Base-by-base conservation (phyloP, 2,113 vertebrate species). In the Columba livia region DNA sequence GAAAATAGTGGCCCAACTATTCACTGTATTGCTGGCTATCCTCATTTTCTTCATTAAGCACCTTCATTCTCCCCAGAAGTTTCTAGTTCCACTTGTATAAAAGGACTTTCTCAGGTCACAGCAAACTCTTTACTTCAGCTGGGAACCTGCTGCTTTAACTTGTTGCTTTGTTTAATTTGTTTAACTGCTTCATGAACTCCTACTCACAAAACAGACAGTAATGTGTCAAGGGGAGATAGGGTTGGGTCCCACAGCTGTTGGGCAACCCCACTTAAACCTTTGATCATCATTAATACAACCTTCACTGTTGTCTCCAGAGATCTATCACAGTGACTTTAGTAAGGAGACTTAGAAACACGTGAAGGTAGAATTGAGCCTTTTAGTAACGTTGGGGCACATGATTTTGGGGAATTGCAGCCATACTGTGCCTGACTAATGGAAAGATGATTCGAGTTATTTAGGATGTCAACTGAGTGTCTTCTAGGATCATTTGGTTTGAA, bases 401-500 rank as follows among this genome's bases (percentile, higher is more conserved):
- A 90, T 97, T 92, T 90, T 12, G 69, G 72, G 47, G 34, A 81
- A 17, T 54, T 84, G 51, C 34, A 88, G 51, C n/a, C 40, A 56
- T 11, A 25, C 23, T 47, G 6, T 85, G 54, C 31, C 65, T 80
- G 51, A 92, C 32, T 80, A 95, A 84, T 53, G 65, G 65, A 57
- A 56, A 94, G 65, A 74, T 1, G 1, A 74, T 40, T 20, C 8
- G 11, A 70, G 79, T 81, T 89, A 80, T 67, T 96, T 84, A 79
- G 69, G 80, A 79, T 53, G 80, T 42, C 86, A 84, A 2, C 8
- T 93, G 72, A 56, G 44, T 56, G 32, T 75, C 80, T 95, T 90
- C 65, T 81, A 74, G 90, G 71, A 89, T 80, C 24, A 67, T 86
- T 92, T 84, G 69, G 42, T 81, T 88, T 81, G 73, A 94, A 92